Conservation (phyloP, 2,113 vertebrate genomes). For the Hymenochirus boettgeri region DNA sequence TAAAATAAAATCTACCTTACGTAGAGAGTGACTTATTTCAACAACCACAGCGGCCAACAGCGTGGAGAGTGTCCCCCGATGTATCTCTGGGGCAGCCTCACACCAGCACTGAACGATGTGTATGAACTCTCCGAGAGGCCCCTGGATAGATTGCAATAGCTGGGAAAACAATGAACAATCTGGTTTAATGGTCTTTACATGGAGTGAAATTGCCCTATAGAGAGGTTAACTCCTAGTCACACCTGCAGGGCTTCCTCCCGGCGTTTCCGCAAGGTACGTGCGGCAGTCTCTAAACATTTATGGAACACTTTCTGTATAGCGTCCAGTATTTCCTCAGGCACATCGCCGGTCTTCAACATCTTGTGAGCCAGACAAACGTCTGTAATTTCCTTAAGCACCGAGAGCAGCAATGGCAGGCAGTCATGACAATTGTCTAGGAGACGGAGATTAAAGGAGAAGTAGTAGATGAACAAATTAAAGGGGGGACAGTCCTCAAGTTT, state of each 20-base stretch:
- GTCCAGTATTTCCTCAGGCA: conserved; percentile 53
- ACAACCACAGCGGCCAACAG: conserved; percentile 75
- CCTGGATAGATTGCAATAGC: conserved; percentile 69
- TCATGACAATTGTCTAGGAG: conserved; percentile 68
- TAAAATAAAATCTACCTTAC: conserved; percentile 66
- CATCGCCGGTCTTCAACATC: conserved; percentile 48
- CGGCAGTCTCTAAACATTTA: conserved; percentile 76
- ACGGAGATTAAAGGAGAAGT: no score
- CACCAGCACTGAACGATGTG: conserved; percentile 62
- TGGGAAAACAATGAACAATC: conserved; percentile 43
- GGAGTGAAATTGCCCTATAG: no score
- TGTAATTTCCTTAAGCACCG: conserved; percentile 72
- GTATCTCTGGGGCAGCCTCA: conserved; percentile 48
- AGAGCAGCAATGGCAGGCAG: conserved; percentile 70
- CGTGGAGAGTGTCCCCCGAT: conserved; percentile 72
- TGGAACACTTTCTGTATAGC: conserved; percentile 79
- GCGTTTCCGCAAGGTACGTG: conserved; percentile 62
- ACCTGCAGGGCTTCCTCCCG: conserved; percentile 76
- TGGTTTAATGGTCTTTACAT: no score
- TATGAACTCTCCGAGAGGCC: conserved; percentile 72
- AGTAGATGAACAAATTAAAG: no score
- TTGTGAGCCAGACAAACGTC: conserved; percentile 54
- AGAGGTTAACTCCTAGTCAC: conserved; percentile 18
- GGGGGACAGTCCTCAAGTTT: no score
- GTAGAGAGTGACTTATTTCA: conserved; percentile 70